Percentiles rank a stretch among this genome's conserved stretches.
Evolutionary conservation across 2,113 vertebrate genomes (phyloP).

Genomic region (Macrotus californicus): DNA sequence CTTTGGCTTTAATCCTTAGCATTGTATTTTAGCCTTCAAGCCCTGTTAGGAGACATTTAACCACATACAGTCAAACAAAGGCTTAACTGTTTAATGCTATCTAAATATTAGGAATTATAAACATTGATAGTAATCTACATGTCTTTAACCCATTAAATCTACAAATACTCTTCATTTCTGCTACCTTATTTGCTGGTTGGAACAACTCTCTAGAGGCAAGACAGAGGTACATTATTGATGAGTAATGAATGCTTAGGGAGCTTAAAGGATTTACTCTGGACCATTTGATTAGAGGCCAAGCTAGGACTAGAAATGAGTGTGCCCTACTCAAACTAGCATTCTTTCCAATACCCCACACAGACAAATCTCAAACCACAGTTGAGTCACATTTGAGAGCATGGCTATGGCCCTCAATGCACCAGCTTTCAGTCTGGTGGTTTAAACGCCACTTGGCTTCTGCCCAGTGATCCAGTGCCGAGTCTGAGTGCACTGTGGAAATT

Average conservation of each 20-base stretch:
- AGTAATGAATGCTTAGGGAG: neutral
- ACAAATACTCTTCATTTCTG: neutral
- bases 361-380: constrained; percentile 39
- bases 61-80: neutral
- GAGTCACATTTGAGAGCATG: constrained; percentile 36
- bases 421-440: constrained; percentile 21
- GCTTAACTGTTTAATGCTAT: neutral
- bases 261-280: neutral
- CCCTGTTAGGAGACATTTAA: neutral
- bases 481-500: constrained; percentile 25
- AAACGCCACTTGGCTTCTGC: constrained; percentile 13
- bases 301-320: neutral
- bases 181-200: neutral
- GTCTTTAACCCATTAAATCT: neutral
- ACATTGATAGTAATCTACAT: neutral
- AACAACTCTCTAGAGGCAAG: neutral
- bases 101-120: constrained; percentile 5
- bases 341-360: constrained; percentile 7
- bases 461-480: constrained; percentile 26
- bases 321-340: neutral
- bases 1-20: neutral
- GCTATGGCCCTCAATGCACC: neutral
- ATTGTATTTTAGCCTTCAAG: neutral
- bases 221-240: neutral
- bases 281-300: neutral